Percentiles rank a stretch among this genome's conserved stretches.
phyloP scores from a whole-genome alignment of 2,113 vertebrate species.

The Carollia perspicillata region DNA sequence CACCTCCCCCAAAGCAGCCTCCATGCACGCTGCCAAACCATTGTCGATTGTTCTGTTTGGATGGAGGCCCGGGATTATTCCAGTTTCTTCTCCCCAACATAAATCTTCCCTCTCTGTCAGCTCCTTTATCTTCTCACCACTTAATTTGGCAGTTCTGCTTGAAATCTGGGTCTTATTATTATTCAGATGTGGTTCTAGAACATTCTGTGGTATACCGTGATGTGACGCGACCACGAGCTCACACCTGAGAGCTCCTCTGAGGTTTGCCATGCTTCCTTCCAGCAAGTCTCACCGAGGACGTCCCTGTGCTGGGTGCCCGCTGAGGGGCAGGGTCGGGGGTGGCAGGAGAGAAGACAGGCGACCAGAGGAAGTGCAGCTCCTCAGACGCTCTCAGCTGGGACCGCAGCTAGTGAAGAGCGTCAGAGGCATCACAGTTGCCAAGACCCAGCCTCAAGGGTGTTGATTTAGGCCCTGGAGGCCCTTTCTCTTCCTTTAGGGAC shows the following conservation, averaged over 20 bases:
- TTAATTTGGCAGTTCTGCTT: background rate
- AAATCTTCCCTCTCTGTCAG: background rate
- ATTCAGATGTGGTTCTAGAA: slow-evolving; percentile 28
- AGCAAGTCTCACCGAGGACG: background rate
- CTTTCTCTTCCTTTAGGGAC: background rate
- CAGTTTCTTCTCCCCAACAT: background rate
- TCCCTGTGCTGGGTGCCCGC: background rate
- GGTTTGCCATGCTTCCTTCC: background rate
- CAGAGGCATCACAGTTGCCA: background rate
- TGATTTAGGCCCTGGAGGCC: background rate
- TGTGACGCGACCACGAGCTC: background rate
- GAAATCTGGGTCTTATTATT: background rate
- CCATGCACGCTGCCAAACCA: background rate
- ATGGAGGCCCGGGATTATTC: background rate
- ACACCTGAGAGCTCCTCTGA: background rate
- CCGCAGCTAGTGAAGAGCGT: background rate
- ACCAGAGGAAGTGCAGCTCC: background rate
- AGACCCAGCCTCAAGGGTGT: background rate
- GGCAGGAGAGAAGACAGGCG: background rate
- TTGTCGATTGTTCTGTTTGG: background rate
- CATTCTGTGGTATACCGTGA: background rate
- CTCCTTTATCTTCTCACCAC: background rate
- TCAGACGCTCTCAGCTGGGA: background rate
- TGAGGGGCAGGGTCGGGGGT: background rate
- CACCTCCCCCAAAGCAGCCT: background rate